A percentile compares a stretch with the other conserved stretches of the same genome.
Evolutionary conservation across 2,888 invertebrate species (phyloP).

Genomic region (Archips xylosteana): DNA sequence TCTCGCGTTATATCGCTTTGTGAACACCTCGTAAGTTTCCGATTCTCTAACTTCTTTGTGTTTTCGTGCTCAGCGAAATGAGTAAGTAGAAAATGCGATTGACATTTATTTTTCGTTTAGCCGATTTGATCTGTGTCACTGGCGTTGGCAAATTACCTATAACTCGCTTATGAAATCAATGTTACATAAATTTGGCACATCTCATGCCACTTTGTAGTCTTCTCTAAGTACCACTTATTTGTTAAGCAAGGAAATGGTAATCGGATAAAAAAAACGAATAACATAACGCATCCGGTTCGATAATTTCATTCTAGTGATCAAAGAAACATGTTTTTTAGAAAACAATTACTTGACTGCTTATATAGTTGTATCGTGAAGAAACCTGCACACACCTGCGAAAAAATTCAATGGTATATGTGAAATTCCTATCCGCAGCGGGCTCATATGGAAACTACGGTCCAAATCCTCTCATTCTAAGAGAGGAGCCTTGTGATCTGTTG

Average conservation of each 20-base stretch:
- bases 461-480: too few relatives aligned
- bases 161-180: slow-evolving; percentile 1
- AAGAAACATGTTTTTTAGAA: too few relatives aligned
- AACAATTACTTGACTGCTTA: too few relatives aligned
- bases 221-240: neutral
- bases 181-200: neutral
- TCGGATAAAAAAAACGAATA: neutral
- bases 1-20: slow-evolving; percentile 67
- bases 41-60: slow-evolving; percentile 70
- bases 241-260: neutral
- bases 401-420: too few relatives aligned
- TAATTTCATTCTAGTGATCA: too few relatives aligned
- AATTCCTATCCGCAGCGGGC: too few relatives aligned
- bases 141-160: slow-evolving; percentile 9
- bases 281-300: neutral
- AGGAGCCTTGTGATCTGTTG: too few relatives aligned
- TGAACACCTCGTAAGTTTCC: slow-evolving; percentile 71
- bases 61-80: slow-evolving; percentile 72
- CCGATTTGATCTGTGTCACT: slow-evolving; percentile 20
- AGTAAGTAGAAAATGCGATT: slow-evolving; percentile 46
- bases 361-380: too few relatives aligned
- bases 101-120: slow-evolving; percentile 31
- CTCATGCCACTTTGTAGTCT: neutral
- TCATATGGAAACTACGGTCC: too few relatives aligned
- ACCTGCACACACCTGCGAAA: too few relatives aligned